Evolutionary conservation across 2,797 vertebrate genomes (phyloP), one percentile per base, ranked within the genome.

Genomic region (Fringilla coelebs): DNA sequence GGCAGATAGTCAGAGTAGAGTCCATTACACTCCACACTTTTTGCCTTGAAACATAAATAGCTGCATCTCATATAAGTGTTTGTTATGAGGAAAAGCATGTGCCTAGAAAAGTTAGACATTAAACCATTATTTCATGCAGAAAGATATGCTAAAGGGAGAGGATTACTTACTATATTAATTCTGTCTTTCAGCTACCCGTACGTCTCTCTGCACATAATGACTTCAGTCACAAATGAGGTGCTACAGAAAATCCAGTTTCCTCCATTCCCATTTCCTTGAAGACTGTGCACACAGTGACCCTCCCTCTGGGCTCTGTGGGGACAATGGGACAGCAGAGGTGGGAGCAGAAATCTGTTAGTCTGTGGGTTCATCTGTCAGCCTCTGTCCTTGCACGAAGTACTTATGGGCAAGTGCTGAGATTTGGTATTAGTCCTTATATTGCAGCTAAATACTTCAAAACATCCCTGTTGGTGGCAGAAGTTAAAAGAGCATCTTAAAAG

Each of bases 111-210:
- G 94, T 84, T 92, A 95, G 97, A 96, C 95, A 93, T 94, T 96
- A 96, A 97, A 93, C 96, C 97, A 96, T 94, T 95, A 94, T 95
- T 97, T 97, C 97, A 97, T 95, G 96, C 97, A 96, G 96, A 95
- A 98, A 98, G 96, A 95, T 91, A 93, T 87, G 96, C 96, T 96
- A 87, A 96, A 95, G 94, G 94, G 95, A 95, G 81, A 89, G 96
- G 94, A 97, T 97, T 97, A 96, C 96, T 96, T 86, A 96, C 91
- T 96, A 67, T 96, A 96, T 98, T 96, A 97, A 96, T 96, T 97
- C 95, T 96, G 86, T 96, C 97, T 95, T 96, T 95, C 97, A 94
- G 95, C 92, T 94, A 82, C 93, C 71, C 55, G 24, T 80, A 86
- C 34, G 29, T 93, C 95, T 96, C 91, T 87, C 91, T 73, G 96